Conservation (phyloP, 2,113 vertebrate species). For the Haliaeetus leucogaster region DNA sequence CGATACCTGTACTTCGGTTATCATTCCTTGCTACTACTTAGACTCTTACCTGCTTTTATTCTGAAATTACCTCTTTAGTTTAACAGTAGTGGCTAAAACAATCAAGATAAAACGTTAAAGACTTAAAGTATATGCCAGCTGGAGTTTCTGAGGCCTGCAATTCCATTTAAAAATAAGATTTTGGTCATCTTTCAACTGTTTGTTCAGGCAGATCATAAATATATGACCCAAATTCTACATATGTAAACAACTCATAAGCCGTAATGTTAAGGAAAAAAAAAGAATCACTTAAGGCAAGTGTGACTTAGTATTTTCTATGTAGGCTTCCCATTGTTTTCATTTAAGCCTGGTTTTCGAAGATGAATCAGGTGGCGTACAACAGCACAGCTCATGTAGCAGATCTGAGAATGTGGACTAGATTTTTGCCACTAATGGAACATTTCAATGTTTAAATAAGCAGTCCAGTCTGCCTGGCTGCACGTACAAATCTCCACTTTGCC, state of each 20-base stretch:
- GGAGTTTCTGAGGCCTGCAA: not conserved
- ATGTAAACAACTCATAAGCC: not conserved
- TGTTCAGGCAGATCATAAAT: not conserved
- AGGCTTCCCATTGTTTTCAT: not conserved
- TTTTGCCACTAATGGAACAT: not conserved
- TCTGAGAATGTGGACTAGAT: not conserved
- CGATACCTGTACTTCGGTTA: not conserved
- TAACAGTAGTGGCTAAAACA: not conserved
- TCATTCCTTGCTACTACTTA: not conserved
- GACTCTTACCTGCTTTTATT: not conserved
- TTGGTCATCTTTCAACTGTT: not conserved
- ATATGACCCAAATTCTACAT: not conserved
- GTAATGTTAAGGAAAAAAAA: not conserved
- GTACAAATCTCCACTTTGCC: not conserved
- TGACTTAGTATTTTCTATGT: not conserved
- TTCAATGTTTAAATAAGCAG: not conserved
- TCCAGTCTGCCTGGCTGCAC: not conserved
- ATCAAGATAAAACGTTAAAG: not conserved
- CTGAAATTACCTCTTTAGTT: constrained; percentile 17
- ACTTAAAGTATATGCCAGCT: not conserved
- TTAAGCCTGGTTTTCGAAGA: not conserved
- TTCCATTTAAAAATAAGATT: not conserved
- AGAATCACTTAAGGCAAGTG: not conserved
- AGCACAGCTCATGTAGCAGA: not conserved
- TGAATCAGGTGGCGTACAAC: not conserved